phyloP scores from a whole-genome alignment of 2,888 invertebrate species.

The Cerastoderma edule region DNA sequence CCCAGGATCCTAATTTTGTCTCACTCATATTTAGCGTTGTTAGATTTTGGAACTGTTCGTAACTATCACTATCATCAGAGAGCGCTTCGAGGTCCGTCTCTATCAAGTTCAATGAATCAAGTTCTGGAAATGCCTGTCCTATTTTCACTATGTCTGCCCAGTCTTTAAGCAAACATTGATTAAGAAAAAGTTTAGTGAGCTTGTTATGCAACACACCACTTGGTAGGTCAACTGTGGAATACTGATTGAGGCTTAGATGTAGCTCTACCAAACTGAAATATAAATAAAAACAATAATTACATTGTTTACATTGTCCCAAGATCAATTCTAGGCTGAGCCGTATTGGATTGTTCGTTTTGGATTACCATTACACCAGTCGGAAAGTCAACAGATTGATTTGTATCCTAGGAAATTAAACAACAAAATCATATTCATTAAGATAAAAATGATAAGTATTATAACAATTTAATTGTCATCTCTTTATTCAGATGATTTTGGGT shows the following conservation, averaged over 20 bases:
- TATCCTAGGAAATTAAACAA: no score
- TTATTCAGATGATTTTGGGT: no score
- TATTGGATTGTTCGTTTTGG: no score
- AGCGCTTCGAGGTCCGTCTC: slow-evolving; percentile 76
- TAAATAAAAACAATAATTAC: slow-evolving; percentile 24
- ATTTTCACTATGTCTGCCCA: slow-evolving; percentile 94
- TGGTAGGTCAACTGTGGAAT: slow-evolving; percentile 77
- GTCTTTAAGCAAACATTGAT: slow-evolving; percentile 92
- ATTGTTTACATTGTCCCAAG: no score
- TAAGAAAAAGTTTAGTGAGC: slow-evolving; percentile 93
- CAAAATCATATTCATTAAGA: no score
- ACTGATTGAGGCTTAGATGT: slow-evolving; percentile 94
- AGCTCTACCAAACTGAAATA: slow-evolving; percentile 90
- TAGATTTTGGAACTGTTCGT: slow-evolving; percentile 86
- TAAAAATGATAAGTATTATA: no score
- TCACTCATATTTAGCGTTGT: slow-evolving; percentile 89
- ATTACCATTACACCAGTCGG: no score
- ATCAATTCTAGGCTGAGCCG: no score
- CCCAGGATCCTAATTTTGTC: slow-evolving; percentile 93
- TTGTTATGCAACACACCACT: slow-evolving; percentile 80
- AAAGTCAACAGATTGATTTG: no score
- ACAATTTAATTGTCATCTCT: no score
- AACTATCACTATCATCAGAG: slow-evolving; percentile 45
- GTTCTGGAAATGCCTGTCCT: slow-evolving; percentile 92
- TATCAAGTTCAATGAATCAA: slow-evolving; percentile 91